Evolutionary conservation across 2,797 vertebrate species (phyloP).

Genomic region (Cetoscarus ocellatus): DNA sequence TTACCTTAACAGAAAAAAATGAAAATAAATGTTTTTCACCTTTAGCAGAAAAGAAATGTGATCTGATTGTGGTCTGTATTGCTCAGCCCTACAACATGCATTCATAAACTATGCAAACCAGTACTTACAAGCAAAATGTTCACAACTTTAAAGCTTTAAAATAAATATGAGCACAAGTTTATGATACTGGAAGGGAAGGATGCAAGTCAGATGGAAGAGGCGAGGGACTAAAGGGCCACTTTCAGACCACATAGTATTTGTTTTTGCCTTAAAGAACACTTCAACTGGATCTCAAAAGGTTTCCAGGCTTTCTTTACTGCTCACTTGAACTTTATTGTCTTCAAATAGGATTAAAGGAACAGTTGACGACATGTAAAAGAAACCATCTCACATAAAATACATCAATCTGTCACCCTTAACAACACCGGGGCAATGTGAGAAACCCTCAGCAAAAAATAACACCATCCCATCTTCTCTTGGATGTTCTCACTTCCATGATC

Average conservation of each 20-base stretch:
- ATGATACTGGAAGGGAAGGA: slow-evolving; percentile 1
- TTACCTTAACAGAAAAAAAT: no score
- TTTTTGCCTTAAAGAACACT: slow-evolving; percentile 10
- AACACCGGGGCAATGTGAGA: slow-evolving; percentile 16
- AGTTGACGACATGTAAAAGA: neutral
- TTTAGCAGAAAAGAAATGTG: no score
- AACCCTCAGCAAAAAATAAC: slow-evolving; percentile 30
- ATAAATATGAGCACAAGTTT: neutral
- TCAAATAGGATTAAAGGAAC: neutral
- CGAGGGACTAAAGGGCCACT: neutral
- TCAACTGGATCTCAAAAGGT: slow-evolving; percentile 55
- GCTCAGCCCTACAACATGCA: no score
- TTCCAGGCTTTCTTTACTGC: slow-evolving; percentile 7
- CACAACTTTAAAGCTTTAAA: neutral
- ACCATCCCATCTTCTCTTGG: slow-evolving; percentile 21
- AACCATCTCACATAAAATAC: slow-evolving; percentile 21
- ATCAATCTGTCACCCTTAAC: slow-evolving; percentile 3
- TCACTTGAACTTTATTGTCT: neutral
- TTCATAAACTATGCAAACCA: slow-evolving; percentile 5
- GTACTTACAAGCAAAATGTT: slow-evolving; percentile 1
- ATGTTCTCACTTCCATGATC: slow-evolving; percentile 33
- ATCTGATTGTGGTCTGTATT: no score
- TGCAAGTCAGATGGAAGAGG: neutral
- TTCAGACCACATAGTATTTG: neutral
- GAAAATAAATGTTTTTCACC: no score